Base-by-base conservation (phyloP, 2,113 vertebrate species). In the Melospiza melodia region DNA sequence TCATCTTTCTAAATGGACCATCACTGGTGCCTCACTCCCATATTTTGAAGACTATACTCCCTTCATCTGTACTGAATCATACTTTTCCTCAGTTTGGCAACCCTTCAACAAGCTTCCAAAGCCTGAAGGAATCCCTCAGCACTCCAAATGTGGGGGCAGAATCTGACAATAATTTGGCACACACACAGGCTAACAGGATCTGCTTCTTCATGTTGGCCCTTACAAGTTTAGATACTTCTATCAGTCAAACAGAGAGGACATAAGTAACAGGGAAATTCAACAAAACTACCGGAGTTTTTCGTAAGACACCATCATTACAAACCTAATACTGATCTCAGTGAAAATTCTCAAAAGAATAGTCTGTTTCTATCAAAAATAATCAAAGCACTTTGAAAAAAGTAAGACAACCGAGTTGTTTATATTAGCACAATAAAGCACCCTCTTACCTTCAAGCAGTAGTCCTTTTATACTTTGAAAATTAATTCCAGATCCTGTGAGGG, bases 1-100 rank as follows among this genome's bases (percentile, higher is more conserved):
- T 97, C 75, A 91, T 67, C 83, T 69, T 95, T 96, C 81, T 84
- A 90, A 86, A 68, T 19, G 25, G 73, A 88, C 49, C 78, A 68
- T 28, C 84, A 87, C 73, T 94, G 15, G 49, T 6, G 39, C 25
- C 5, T 51, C 33, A 76, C 8, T n/a, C 46, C 51, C 54, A 12
- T 37, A 67, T 71, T 71, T 65, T 76, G 44, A 69, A 79, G 80
- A 61, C 9, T 49, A 59, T 21, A 63, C 16, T 94, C 37, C 51
- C 81, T 82, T 55, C 31, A 58, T 43, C 39, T 84, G 43, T 78
- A 91, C 71, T 72, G 78, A 71, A 69, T 66, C 6, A 55, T 46
- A 69, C 11, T 75, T 83, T 43, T 71, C 52, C 63, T 80, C 22
- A 28, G 18, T 51, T 77, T 84, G 84, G 31, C 11, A 88, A 68